Base-by-base conservation (phyloP, 2,888 invertebrate species). In the Stenchaetothrips biformis region DNA sequence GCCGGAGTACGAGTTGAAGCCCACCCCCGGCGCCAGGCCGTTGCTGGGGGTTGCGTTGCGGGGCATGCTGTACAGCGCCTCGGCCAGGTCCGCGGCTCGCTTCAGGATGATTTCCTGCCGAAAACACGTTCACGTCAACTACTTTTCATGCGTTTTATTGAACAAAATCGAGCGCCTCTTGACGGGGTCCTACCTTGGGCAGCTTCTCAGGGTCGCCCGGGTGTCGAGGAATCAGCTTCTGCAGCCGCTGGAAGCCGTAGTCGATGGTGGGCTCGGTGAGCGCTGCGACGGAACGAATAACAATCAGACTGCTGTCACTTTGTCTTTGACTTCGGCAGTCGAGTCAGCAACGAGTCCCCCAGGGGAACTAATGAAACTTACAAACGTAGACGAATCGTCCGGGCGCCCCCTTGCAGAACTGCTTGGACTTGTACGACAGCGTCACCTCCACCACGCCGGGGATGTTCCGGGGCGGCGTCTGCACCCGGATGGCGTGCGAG, bases 381-480 rank as follows among this genome's bases (percentile, higher is more conserved):
- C 99, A 98, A 89, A 98, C 97, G 90, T 99, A 99, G 84, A 98
- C 97, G 88, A 99, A 99, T 90, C 99, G 90, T 62, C 98, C 98
- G 0, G 99, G 98, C 11, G 97, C 95, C 82, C 97, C 97, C 89
- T 98, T 98, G 88, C 98, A 98, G 89, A 98, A 98, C 88, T 98
- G 98, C 88, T 99, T 99, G 86, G 96, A 97, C 88, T 99, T 99
- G 89, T 98, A 99, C 11, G 97, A 97, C 80, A 99, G 90, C 86
- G 98, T 99, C 62, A 99, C 99, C 88, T 99, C 99, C 21, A 99
- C 99, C 11, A 98, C 97, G 18, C 99, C 99, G 0, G 98, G 98
- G 88, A 98, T 97, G 86, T 98, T 97, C 83, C 99, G 90, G 8
- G 99, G 97, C 6, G 99, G 99, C 47, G 98, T 98, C 89, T 98